Base-by-base conservation (phyloP, 2,797 vertebrate species). In the Pangasius sanitwongsei region DNA sequence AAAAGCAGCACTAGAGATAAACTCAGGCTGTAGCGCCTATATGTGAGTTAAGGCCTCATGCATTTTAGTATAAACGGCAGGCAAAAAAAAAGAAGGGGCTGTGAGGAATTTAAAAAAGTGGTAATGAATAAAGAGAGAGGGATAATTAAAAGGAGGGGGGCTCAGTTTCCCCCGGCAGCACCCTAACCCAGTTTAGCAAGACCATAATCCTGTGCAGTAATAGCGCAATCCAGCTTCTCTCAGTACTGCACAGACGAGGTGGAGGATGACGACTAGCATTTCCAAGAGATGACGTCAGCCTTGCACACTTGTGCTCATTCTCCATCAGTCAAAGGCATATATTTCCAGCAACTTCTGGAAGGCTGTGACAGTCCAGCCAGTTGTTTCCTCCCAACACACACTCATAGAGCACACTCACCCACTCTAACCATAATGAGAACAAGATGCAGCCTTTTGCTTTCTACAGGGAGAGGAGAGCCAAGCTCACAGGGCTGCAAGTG, bases 281-380 rank as follows among this genome's bases (percentile, higher is more conserved):
- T 90, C 87, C 48, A 61, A 77, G 16, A 88, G 87, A 90, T 92
- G 81, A 92, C 86, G 81, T 92, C 78, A 92, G 16, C 86, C 85
- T 87, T 34, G 65, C 55, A 88, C 48, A 89, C 67, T 89, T 87
- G 83, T 65, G 80, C 90, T 83, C 77, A 85, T 80, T 86, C 88
- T 88, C 83, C 85, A 84, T 87, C 88, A 83, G 86, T 92, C 90
- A 88, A 48, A 82, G 86, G 72, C 37, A 69, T 74, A 88, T 83
- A 81, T 90, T 87, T 92, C 85, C 86, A 89, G 85, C 91, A 90
- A 86, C 67, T 86, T 89, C 90, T 91, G 87, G 80, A 92, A 88
- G 83, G 74, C 74, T 11, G 31, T 61, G 72, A 90, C 86, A 91
- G 83, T 83, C 89, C 72, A 77, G 53, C 74, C 70, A 89, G 69